A percentile compares a stretch with the other conserved stretches of the same genome.
These are phyloP conservation scores for Dysidea cf. avara DNA, from an alignment of 37 sponge, comb jelly and placozoan genomes.

Conservation along the genomic window DNA sequence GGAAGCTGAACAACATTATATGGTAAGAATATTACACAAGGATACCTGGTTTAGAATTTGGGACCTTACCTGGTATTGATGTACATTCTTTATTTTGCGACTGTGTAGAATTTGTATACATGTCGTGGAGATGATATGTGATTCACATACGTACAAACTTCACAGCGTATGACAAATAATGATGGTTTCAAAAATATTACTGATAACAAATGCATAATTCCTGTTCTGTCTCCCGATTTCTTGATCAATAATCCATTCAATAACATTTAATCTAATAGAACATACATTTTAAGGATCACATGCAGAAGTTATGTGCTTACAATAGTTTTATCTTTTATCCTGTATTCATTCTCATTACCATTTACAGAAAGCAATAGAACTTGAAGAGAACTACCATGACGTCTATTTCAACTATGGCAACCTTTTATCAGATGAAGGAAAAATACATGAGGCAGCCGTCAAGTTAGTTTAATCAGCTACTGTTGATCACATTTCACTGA, in stretches of 20 bases:
- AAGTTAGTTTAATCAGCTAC: constrained; percentile 34
- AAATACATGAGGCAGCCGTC: constrained; percentile 39
- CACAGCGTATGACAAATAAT: too few relatives aligned
- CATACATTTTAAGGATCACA: neutral
- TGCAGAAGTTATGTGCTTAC: neutral
- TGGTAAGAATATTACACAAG: constrained; percentile 11
- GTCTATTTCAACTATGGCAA: constrained; percentile 87
- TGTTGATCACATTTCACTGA: neutral
- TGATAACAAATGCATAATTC: too few relatives aligned
- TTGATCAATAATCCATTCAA: neutral
- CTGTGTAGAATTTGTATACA: too few relatives aligned
- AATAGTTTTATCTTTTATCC: neutral
- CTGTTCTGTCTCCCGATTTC: too few relatives aligned
- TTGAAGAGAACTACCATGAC: constrained; percentile 82
- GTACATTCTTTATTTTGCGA: neutral
- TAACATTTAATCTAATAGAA: neutral
- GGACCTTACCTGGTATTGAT: neutral
- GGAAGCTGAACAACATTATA: constrained; percentile 57
- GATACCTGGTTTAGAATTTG: neutral
- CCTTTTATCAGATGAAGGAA: constrained; percentile 64
- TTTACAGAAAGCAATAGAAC: constrained; percentile 52
- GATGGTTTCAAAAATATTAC: too few relatives aligned
- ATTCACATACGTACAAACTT: too few relatives aligned
- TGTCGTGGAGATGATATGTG: too few relatives aligned
- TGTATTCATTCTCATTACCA: neutral